phyloP scores from a whole-genome alignment of 2,113 vertebrate species.

The Poeciliopsis prolifica region DNA sequence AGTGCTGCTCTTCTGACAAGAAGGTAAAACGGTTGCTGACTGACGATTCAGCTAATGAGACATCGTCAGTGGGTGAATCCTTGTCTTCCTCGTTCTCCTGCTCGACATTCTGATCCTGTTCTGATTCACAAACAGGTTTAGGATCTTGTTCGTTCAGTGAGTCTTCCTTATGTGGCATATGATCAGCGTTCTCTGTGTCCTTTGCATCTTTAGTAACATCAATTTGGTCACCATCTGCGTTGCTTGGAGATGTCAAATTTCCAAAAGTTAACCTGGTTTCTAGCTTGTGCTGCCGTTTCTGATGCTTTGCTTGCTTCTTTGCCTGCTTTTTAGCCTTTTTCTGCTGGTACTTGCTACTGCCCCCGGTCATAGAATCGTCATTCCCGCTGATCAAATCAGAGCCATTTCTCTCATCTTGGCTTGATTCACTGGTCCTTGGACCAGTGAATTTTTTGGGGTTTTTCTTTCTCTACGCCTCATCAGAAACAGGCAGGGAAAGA shows the following conservation, averaged over 20 bases:
- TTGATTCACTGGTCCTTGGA: constrained; percentile 76
- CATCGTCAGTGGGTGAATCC: constrained; percentile 33
- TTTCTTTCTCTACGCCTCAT: constrained; percentile 87
- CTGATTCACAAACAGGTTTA: background rate
- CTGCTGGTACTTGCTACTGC: constrained; percentile 90
- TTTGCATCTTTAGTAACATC: constrained; percentile 5
- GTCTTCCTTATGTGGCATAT: constrained; percentile 14
- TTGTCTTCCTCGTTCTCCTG: constrained; percentile 46
- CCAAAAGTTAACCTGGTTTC: constrained; percentile 79
- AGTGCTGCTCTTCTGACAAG: constrained; percentile 58
- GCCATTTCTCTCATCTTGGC: constrained; percentile 72
- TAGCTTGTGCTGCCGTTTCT: constrained; percentile 88
- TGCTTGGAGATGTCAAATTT: constrained; percentile 33
- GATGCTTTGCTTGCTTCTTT: constrained; percentile 94
- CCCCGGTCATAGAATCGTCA: constrained; percentile 72
- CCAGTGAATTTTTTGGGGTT: constrained; percentile 83
- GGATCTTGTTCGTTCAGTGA: constrained; percentile 13
- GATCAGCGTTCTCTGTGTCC: constrained; percentile 12
- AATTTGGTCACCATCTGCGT: constrained; percentile 2
- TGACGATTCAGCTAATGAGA: constrained; percentile 22
- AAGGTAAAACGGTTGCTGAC: constrained; percentile 58
- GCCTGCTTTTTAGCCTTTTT: constrained; percentile 96
- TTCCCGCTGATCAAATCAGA: constrained; percentile 51
- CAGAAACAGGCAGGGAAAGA: constrained; percentile 92
- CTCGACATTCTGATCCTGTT: constrained; percentile 22